Base-by-base conservation (phyloP, 2,113 vertebrate species). In the Talpa occidentalis region DNA sequence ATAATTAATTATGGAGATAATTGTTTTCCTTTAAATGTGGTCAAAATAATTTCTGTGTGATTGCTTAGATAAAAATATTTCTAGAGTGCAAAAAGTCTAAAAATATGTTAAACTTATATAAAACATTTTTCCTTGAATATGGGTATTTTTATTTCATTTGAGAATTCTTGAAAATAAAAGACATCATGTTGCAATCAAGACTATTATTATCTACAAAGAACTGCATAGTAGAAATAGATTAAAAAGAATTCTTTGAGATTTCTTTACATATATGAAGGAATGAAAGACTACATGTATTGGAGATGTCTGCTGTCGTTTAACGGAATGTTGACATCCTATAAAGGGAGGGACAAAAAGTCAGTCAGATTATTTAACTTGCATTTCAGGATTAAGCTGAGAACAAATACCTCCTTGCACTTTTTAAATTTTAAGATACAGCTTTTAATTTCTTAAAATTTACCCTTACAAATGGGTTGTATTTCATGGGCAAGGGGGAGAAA, bases 151-250 rank as follows among this genome's bases (percentile, higher is more conserved):
- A 87, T 90, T 84, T 87, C 42, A 91, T 85, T 88, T 95, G 79
- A 94, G 52, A 94, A 90, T 90, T 94, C 79, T 87, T 74, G 32
- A 82, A 93, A 52, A 97, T 93, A 93, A 97, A 96, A 95, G 86
- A 89, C n/a, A 88, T 26, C 1, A 0, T 70, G 59, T 79, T 93
- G 70, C 89, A 74, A 90, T 88, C 89, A 94, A 74, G 94, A 69
- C 17, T 70, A n/a, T 95, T 93, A 88, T 94, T 88, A 94, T 95
- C 89, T 96, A 95, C 76, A 96, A 96, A 94, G 78, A 56, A 62
- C 49, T 92, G 60, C 24, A 95, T 74, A 93, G 78, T 95, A 28
- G 30, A 90, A 87, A 85, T 92, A 62, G n/a, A 95, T 94, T 95
- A 78, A 90, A 94, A 94, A 94, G 37, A 90, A 80, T 80, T 88